Evolutionary conservation across 2,888 invertebrate species (phyloP), one percentile per base, ranked within the genome.

Genomic region (Sialis fuliginosa): DNA sequence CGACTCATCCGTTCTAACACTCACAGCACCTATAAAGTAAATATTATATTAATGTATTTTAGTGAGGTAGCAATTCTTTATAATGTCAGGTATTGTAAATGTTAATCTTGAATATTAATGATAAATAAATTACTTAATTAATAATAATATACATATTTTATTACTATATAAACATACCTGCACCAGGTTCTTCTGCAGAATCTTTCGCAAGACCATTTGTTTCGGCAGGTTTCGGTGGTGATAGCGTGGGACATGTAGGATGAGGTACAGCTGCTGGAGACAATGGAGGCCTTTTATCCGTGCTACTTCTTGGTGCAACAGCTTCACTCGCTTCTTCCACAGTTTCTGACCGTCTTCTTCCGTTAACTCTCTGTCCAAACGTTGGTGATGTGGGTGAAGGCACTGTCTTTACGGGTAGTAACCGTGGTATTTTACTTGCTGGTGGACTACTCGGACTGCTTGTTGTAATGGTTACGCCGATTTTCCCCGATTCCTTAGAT

Each of bases 391-490:
- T 57, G 42, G 63, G 58, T 50, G 57, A 63, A 52, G 61, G 52
- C 50, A 60, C 62, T 44, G 57, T 54, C 52, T 68, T 69, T 39
- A 64, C 51, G 1, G 67, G 65, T 31, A 67, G 54, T 46, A 67
- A 54, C 44, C 62, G 59, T 6, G 66, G 64, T 43, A 65, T 65
- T 60, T 72, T 73, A 42, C 60, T 61, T 10, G 67, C 65, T 5
- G 72, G 71, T 37, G 74, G 71, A 51, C 66, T 69, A 48, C 64
- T 68, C 2, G 72, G 69, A 58, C 70, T 69, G 54, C 72, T 72
- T 49, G 85, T 87, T 42, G 88, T 89, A 53, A 90, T 90, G 45
- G 89, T 89, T 44, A 90, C 88, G 43, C 90, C 90, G 55, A 89
- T 89, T 67, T 89, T 89, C 5, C 89, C 89, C 2, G 87, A 87